Conservation (phyloP, 2,888 invertebrate genomes). For the Dilophus febrilis region DNA sequence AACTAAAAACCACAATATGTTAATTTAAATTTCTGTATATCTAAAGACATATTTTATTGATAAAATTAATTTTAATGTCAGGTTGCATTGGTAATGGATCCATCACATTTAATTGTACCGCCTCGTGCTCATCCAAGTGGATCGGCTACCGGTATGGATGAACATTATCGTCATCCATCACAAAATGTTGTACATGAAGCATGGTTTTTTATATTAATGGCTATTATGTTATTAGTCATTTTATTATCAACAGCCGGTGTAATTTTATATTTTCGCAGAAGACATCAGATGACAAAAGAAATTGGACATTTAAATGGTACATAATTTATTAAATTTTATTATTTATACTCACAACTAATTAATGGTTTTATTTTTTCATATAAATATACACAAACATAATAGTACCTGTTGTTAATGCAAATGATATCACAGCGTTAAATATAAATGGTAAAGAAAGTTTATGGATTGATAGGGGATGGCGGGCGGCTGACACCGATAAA, state of each 20-base stretch:
- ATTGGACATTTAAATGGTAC: slow-evolving; percentile 46
- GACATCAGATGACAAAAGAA: slow-evolving; percentile 32
- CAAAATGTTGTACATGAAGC: slow-evolving; percentile 26
- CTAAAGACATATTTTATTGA: too few species aligned
- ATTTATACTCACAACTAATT: not conserved
- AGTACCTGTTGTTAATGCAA: slow-evolving; percentile 30
- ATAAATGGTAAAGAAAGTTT: slow-evolving; percentile 42
- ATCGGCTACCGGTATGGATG: slow-evolving; percentile 25
- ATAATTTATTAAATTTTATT: slow-evolving; percentile 8
- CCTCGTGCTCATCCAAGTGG: slow-evolving; percentile 32
- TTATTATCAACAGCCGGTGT: slow-evolving; percentile 22
- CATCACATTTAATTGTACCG: slow-evolving; percentile 27
- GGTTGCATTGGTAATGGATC: slow-evolving; percentile 30
- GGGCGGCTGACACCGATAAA: slow-evolving; percentile 42
- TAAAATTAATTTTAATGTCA: too few species aligned
- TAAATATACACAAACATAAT: not conserved
- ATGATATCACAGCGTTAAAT: slow-evolving; percentile 31
- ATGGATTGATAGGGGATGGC: slow-evolving; percentile 55
- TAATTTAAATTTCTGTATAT: too few species aligned
- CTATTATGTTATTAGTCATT: slow-evolving; percentile 24
- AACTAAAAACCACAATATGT: too few species aligned
- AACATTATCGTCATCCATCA: slow-evolving; percentile 26
- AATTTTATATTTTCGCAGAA: slow-evolving; percentile 25
- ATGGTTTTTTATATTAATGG: slow-evolving; percentile 28
- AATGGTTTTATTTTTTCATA: not conserved